Base-by-base conservation (phyloP, 2,888 invertebrate species). In the Rhorus exstirpatorius region DNA sequence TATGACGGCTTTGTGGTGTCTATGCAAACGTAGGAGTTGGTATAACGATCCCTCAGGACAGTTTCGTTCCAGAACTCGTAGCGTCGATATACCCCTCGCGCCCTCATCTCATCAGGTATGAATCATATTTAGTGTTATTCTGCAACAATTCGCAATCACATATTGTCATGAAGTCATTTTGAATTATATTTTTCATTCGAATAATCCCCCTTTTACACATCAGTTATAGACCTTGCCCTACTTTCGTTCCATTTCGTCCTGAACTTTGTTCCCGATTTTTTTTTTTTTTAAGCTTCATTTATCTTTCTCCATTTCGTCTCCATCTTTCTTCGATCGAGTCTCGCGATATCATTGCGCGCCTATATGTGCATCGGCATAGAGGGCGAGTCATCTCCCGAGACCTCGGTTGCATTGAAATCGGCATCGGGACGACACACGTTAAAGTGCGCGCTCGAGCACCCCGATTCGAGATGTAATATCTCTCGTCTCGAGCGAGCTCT, bases 391-490 rank as follows among this genome's bases (percentile, higher is more conserved):
- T 55, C 17, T 71, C 41, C 24, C 17, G 58, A 58, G 26, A 58
- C 21, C 24, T 63, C 19, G 58, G 26, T 44, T 41, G 46, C 58
- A 71, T 71, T 41, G 71, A 71, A 71, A 71, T 68, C 14, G 53
- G 68, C 55, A 58, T 44, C 26, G 44, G 35, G 31, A 12, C 46
- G 24, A 24, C n/a, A n/a, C n/a, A n/a, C 14, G 51, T 31, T 67
- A 35, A 51, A 67, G 35, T 21, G 53, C 14, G 14, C 41, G 38
- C 12, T 10, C 49, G 44, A 63, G 41, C 44, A 49, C n/a, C n/a
- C n/a, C 65, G 12, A 58, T 71, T 71, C 71, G 71, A 44, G 44
- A 60, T 46, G 71, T 41, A 55, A 55, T 19, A 44, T 71, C 49
- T 74, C 74, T 58, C 58, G 24, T 38, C 38, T 6, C 31, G 31